Conservation (phyloP, 2,888 invertebrate species). For the Caenorhabditis afra region DNA sequence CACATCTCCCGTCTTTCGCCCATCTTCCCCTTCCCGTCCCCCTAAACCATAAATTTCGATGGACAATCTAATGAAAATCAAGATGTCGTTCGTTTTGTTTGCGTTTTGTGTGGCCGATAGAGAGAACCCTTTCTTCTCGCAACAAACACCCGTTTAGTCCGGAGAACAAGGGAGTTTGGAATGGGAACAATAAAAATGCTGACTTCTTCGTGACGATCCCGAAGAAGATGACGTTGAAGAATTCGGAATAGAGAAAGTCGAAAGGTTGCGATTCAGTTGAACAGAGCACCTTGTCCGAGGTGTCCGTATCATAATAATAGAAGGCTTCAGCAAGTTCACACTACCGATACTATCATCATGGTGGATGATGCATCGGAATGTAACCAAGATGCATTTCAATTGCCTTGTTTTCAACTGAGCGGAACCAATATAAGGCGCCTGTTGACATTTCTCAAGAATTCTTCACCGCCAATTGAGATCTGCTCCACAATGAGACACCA, state of each 20-base stretch:
- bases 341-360: constrained; percentile 9
- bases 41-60: neutral
- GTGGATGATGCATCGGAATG: constrained; percentile 29
- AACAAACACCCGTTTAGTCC: too few species aligned
- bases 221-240: constrained; percentile 44
- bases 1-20: neutral
- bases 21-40: neutral
- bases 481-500: constrained; percentile 19
- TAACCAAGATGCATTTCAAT: constrained; percentile 23
- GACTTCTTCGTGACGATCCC: constrained; percentile 29
- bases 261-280: constrained; percentile 46
- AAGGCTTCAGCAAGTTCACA: too few species aligned
- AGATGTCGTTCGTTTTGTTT: constrained; percentile 3
- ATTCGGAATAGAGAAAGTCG: constrained; percentile 28
- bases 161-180: neutral
- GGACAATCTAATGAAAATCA: constrained; percentile 15
- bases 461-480: constrained; percentile 50
- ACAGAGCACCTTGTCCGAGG: constrained; percentile 42
- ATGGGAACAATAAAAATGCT: neutral
- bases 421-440: constrained; percentile 50
- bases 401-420: constrained; percentile 41
- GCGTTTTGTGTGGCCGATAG: too few species aligned
- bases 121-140: too few species aligned
- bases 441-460: constrained; percentile 60
- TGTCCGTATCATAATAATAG: constrained; percentile 58